These are phyloP conservation scores for Protobothrops flavoviridis DNA, from an alignment of 2,113 vertebrate genomes.

Conservation along the genomic window DNA sequence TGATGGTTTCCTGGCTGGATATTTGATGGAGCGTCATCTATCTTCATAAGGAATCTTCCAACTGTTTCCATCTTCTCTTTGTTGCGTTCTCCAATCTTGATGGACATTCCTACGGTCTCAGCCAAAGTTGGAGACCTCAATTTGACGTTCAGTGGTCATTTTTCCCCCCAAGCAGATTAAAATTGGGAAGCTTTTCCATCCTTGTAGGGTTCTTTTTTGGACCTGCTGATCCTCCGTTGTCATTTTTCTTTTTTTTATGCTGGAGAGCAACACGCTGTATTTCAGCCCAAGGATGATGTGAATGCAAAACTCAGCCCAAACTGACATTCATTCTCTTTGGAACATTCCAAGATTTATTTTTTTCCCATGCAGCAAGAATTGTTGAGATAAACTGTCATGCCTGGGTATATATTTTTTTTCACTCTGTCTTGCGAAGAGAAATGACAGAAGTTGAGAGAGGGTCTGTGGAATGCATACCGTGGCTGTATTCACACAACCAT, in stretches of 20 bases:
- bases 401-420: neutral
- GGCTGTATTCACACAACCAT: neutral
- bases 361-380: neutral
- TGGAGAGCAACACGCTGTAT: neutral
- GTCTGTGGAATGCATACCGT: neutral
- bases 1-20: neutral
- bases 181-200: neutral
- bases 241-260: neutral
- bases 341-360: neutral
- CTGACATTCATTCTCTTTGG: neutral
- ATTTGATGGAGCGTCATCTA: neutral
- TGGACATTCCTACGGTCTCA: accelerated
- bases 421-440: neutral
- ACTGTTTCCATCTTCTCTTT: neutral
- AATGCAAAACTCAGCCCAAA: neutral
- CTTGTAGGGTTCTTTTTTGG: neutral
- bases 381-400: neutral
- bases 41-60: neutral
- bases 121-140: neutral
- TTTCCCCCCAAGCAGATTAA: neutral
- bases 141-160: neutral
- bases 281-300: neutral
- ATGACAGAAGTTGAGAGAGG: neutral
- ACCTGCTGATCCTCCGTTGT: neutral
- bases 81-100: neutral